Percentiles rank a stretch among this genome's conserved stretches.
Conservation (phyloP, 2,113 vertebrate species). For the Vidua chalybeata region DNA sequence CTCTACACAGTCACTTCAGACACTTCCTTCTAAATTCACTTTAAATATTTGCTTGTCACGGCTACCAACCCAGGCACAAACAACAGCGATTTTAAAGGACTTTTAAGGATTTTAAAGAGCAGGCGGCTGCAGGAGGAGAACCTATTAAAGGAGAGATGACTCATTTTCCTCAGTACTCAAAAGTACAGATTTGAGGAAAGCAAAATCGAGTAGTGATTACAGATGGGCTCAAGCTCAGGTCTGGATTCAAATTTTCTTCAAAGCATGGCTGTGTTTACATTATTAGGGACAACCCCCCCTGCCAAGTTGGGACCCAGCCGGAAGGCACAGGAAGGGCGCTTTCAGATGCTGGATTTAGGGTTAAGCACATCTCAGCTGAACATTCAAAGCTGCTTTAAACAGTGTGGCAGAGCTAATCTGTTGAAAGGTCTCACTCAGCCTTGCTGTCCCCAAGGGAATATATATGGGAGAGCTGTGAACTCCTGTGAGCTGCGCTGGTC, state of each 20-base stretch:
- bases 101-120: background rate
- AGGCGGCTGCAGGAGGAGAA: background rate
- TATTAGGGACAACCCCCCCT: background rate
- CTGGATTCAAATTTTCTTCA: constrained; percentile 1
- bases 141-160: background rate
- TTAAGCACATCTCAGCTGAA: constrained; percentile 11
- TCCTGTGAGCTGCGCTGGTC: background rate
- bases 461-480: background rate
- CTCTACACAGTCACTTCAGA: background rate
- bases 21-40: constrained; percentile 1
- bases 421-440: constrained; percentile 43
- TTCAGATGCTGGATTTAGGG: background rate
- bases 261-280: background rate
- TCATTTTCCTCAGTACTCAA: background rate
- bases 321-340: background rate
- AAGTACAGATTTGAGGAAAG: background rate
- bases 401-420: background rate
- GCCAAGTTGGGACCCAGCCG: background rate
- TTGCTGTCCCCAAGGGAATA: background rate
- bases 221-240: constrained; percentile 5
- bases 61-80: background rate
- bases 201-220: background rate
- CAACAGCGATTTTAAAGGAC: background rate
- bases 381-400: background rate
- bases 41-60: background rate